Evolutionary conservation across 1,140 invertebrate species (phyloP), one percentile per base, ranked within the genome.

Genomic region (Drosophila malerkotliana): DNA sequence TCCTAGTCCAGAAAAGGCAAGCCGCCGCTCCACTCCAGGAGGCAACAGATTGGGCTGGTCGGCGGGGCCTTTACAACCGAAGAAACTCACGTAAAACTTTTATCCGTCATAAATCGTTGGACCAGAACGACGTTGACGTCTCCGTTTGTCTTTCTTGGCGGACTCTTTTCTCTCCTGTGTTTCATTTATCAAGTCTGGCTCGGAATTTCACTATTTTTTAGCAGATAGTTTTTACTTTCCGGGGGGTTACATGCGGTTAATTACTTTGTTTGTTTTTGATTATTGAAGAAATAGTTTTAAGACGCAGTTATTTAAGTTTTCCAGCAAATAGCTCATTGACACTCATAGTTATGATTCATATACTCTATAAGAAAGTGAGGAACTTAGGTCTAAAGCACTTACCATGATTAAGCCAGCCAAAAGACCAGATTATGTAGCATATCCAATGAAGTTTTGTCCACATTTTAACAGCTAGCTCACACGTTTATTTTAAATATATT

Each of bases 21-120:
- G 18, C 54, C 45, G 21, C 37, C 52, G 48, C 47, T 60, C 10
- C 34, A 51, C 55, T 63, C 60, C 75, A 66, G 24, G 30, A 24
- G 64, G 51, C 9, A 41, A 26, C 12, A 18, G 30, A 28, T 37
- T 6, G 9, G 48, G 21, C 12, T 39, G 14, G 48, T 41, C 39
- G 47, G 48, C 39, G 47, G 48, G 41, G 24, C 4, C 44, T 30
- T 18, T 14, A 34, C 39, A 26, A 30, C 18, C 34, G 63, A 39
- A 57, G 76, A 73, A 71, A 89, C 79, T 88, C 83, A 79, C 83
- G 76, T 83, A 83, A 88, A 77, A 83, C 41, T 83, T 88, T 64
- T 71, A 71, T 88, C 79, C 79, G 76, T 79, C 72, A 88, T 83
- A 88, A 88, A 83, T 83, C 83, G 64, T 88, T 88, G 79, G 83